Base-by-base conservation (phyloP, 2,113 vertebrate species). In the Dasypus novemcinctus region DNA sequence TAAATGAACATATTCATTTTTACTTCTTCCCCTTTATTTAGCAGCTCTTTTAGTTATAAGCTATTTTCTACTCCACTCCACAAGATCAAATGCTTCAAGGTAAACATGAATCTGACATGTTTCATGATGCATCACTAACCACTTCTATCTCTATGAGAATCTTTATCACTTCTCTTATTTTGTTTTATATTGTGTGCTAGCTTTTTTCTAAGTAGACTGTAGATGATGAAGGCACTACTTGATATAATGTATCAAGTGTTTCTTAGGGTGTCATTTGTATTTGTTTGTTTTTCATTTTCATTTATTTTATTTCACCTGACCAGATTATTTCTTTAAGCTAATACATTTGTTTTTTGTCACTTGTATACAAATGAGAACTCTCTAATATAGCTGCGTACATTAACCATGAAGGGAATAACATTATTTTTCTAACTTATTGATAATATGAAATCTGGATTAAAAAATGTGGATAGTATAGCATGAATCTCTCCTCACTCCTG, bases 51-150 rank as follows among this genome's bases (percentile, higher is more conserved):
- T 76, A 3, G 57, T 86, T 61, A n/a, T 12, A 61, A 31, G 2
- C 64, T 69, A 59, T 61, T 90, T 11, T 86, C 25, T 57, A 10
- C 5, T 86, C 11, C 33, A 74, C 3, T 64, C 49, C 41, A 31
- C 9, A 36, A 49, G 31, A 63, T 57, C 8, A 13, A 57, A 74
- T 75, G 15, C 7, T 59, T 92, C 15, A 83, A 72, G 20, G 12
- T 25, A 82, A 96, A 59, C 4, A 66, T 11, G 71, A 36, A 87
- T 88, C n/a, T 95, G 29, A 68, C 23, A 14, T 95, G 13, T 93
- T 94, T 85, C 78, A 12, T 71, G 81, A 54, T 13, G 17, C 75
- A 5, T 79, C 43, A 18, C 38, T 79, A 61, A 66, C 4, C 33
- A 64, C 5, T 80, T 94, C 2, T 4, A 43, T 21, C 5, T 83